Evolutionary conservation across 1,140 invertebrate genomes (phyloP), one percentile per base, ranked within the genome.

Genomic region (Achroia grisella): DNA sequence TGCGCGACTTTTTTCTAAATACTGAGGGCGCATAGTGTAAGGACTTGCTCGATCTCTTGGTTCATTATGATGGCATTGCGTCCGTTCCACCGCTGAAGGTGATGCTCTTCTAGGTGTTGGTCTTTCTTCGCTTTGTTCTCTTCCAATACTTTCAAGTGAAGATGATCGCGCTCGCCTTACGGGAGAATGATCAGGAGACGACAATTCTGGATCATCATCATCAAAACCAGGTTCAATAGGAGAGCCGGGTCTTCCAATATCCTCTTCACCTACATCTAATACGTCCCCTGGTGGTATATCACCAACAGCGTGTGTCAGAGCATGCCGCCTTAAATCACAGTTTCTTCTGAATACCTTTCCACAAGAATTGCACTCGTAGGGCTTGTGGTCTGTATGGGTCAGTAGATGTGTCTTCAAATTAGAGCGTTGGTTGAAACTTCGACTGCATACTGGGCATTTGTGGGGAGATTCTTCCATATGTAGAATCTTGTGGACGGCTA

Each of bases 321-420:
- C 93, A 75, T 96, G 95, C 41, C 94, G 87, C 36, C 94, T 86
- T 5, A 96, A 86, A 71, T 96, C 94, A 75, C 95, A 96, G 69
- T 95, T 95, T 42, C 94, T 88, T 33, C 94, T 88, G 67, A 95
- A 96, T 0, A 95, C 94, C 65, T 96, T 97, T 23, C 93, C 94
- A 65, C 97, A 98, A 0, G 92, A 92, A 44, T 92, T 93, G 68
- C 97, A 98, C 66, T 97, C 93, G 86, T 97, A 97, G 0, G 96
- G 96, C 69, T 97, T 97, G 84, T 96, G 94, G 64, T 97, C 96
- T 6, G 96, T 98, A 80, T 98, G 97, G 0, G 96, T 98, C 10
- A 97, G 88, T n/a, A 97, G 87, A 81, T 98, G 96, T 0, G 95
- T 97, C 74, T 97, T 97, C 32, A 98, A 87, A 73, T 97, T 97